phyloP scores from a whole-genome alignment of 2,797 vertebrate species.

The Glossophaga mutica region DNA sequence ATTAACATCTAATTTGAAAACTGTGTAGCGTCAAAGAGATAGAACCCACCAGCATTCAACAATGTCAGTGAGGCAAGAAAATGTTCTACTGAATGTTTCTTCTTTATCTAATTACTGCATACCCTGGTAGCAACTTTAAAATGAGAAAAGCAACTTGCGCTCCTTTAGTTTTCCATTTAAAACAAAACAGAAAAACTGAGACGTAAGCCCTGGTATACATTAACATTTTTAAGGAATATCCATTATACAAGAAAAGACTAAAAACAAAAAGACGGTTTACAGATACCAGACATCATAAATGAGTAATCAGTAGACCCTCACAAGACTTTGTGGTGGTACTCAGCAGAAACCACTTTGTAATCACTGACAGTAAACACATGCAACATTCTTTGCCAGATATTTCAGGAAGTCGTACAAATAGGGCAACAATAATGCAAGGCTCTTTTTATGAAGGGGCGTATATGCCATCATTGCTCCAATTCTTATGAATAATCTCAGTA shows the following conservation, averaged over 20 bases:
- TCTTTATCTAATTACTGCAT: slow-evolving; percentile 65
- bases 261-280: slow-evolving; percentile 50
- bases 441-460: slow-evolving; percentile 96
- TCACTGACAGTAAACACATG: slow-evolving; percentile 91
- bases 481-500: slow-evolving; percentile 92
- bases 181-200: slow-evolving; percentile 48
- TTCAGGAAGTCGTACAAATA: slow-evolving; percentile 97
- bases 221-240: slow-evolving; percentile 46
- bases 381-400: slow-evolving; percentile 95
- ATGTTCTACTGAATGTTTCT: slow-evolving; percentile 50
- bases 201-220: slow-evolving; percentile 59
- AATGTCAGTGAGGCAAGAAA: slow-evolving; percentile 68
- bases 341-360: slow-evolving; percentile 95
- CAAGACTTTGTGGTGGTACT: slow-evolving; percentile 95
- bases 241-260: slow-evolving; percentile 65
- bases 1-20: not conserved
- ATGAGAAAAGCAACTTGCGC: not conserved
- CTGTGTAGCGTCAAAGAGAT: not conserved
- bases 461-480: slow-evolving; percentile 97
- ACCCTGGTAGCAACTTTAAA: slow-evolving; percentile 62
- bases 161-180: slow-evolving; percentile 31
- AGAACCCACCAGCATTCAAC: slow-evolving; percentile 63
- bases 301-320: slow-evolving; percentile 74
- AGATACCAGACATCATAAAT: not conserved
- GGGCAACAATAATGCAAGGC: slow-evolving; percentile 92